A percentile compares a stretch with the other conserved stretches of the same genome.
Conservation (phyloP, 2,888 invertebrate species). For the Athalia circularis region DNA sequence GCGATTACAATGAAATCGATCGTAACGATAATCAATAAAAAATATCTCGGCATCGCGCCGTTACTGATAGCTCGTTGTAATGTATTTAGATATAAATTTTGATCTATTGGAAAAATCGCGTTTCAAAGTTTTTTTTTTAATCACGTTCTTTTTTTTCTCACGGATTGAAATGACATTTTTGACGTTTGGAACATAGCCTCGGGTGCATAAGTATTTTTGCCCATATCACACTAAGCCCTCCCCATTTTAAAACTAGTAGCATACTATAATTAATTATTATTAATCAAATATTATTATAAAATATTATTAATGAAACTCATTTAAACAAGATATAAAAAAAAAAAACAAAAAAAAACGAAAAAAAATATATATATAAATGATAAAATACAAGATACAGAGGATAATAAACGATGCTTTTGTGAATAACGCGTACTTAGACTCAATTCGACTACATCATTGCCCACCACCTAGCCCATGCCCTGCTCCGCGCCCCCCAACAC, state of each 20-base stretch:
- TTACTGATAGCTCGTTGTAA: too few species aligned
- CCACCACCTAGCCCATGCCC: constrained; percentile 20
- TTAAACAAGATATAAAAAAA: constrained; percentile 61
- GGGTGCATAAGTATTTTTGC: constrained; percentile 53
- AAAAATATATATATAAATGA: constrained; percentile 58
- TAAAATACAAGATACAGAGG: constrained; percentile 62
- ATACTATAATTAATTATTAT: constrained; percentile 54
- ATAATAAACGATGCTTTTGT: constrained; percentile 74
- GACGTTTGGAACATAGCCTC: constrained; percentile 68
- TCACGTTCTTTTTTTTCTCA: too few species aligned
- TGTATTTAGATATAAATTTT: too few species aligned
- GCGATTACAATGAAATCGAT: too few species aligned
- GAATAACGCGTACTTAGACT: constrained; percentile 64
- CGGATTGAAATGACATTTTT: constrained; percentile 38
- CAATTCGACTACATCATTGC: constrained; percentile 44
- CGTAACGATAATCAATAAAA: too few species aligned
- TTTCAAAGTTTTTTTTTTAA: too few species aligned
- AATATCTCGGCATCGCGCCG: too few species aligned
- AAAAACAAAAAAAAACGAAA: constrained; percentile 51
- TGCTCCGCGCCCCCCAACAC: not conserved
- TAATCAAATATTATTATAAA: constrained; percentile 70
- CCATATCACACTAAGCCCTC: constrained; percentile 62
- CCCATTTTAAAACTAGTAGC: constrained; percentile 56
- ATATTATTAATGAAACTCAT: constrained; percentile 71
- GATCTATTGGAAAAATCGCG: too few species aligned